Conservation (phyloP, 2,888 invertebrate species). For the Platycheirus rosarum region DNA sequence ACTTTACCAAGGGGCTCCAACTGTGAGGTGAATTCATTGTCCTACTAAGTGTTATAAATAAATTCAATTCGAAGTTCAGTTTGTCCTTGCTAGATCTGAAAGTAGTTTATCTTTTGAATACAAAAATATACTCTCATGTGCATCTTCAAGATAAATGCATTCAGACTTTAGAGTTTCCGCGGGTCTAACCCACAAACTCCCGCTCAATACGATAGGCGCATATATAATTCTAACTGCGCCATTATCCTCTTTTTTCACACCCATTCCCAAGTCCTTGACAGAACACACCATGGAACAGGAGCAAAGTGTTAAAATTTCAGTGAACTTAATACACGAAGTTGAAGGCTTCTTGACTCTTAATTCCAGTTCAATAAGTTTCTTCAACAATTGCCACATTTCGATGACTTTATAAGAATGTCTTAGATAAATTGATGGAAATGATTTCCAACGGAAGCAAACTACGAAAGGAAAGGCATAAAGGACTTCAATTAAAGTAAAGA, state of each 20-base stretch:
- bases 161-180: no score
- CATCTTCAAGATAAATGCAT: slow-evolving; percentile 40
- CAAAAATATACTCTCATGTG: slow-evolving; percentile 24
- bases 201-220: not conserved
- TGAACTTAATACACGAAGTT: slow-evolving; percentile 35
- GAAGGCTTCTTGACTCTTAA: slow-evolving; percentile 32
- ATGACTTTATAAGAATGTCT: slow-evolving; percentile 5
- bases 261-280: slow-evolving; percentile 20
- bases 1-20: no score
- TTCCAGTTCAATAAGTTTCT: slow-evolving; percentile 27
- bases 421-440: slow-evolving; percentile 21
- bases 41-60: slow-evolving; percentile 38
- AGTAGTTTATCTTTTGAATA: slow-evolving; percentile 10
- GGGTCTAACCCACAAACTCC: no score
- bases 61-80: no score
- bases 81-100: slow-evolving; percentile 36
- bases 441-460: slow-evolving; percentile 23
- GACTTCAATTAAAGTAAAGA: slow-evolving; percentile 16
- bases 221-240: slow-evolving; percentile 5
- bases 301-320: not conserved
- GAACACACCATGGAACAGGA: slow-evolving; percentile 9
- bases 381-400: slow-evolving; percentile 43
- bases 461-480: slow-evolving; percentile 4
- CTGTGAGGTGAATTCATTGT: no score
- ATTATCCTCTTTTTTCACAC: slow-evolving; percentile 14